A percentile compares a stretch with the other conserved stretches of the same genome.
phyloP scores from a whole-genome alignment of 2,797 vertebrate genomes.

The Allobates femoralis region DNA sequence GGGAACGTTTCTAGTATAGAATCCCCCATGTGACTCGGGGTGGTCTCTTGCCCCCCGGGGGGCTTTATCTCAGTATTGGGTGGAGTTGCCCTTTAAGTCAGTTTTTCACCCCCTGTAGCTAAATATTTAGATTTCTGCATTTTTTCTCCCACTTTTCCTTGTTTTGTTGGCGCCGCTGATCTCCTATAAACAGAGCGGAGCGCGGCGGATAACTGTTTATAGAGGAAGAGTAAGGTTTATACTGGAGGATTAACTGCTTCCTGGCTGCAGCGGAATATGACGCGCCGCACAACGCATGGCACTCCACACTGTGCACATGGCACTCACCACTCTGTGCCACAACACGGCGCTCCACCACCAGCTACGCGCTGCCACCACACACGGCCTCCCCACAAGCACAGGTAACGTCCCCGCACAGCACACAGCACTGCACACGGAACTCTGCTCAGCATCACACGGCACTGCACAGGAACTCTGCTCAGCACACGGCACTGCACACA shows the following conservation, averaged over 20 bases:
- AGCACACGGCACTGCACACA: no score
- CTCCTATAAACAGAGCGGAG: conserved; percentile 9
- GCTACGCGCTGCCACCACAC: no score
- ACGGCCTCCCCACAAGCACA: no score
- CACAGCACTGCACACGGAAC: no score
- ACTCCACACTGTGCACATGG: no score
- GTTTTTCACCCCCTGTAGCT: neutral
- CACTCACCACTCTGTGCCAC: no score
- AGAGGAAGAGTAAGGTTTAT: conserved; percentile 26
- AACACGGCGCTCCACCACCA: no score
- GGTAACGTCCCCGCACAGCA: no score
- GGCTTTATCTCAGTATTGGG: neutral
- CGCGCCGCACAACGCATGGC: no score
- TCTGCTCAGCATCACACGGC: no score
- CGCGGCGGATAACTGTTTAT: neutral
- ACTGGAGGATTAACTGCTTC: neutral
- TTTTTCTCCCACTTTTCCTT: neutral
- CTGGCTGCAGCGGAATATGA: neutral
- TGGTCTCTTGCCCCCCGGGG: neutral
- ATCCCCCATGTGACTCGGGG: neutral
- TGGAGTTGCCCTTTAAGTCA: neutral
- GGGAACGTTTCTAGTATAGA: neutral
- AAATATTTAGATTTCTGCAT: neutral
- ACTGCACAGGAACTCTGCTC: no score
- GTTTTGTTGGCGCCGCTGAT: neutral